phyloP scores from a whole-genome alignment of 2,113 vertebrate genomes.

The Nothobranchius kuhntae region DNA sequence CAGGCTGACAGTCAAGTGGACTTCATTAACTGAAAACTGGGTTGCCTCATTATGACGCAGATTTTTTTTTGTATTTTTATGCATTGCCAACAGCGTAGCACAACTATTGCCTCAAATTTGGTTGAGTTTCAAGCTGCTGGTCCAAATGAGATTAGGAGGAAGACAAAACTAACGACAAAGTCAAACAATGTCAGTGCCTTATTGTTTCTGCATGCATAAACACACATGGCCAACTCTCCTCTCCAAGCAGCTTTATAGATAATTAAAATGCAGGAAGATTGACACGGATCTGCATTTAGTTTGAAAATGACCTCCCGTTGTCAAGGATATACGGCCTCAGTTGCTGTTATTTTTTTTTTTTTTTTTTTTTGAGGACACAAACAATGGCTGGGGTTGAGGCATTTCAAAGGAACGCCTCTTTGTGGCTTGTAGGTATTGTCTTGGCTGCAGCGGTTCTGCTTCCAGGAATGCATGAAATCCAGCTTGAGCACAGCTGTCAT shows the following conservation, averaged over 20 bases:
- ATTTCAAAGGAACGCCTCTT: conserved; percentile 29
- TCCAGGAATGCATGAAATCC: conserved; percentile 62
- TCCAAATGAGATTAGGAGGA: conserved; percentile 29
- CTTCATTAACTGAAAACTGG: conserved; percentile 16
- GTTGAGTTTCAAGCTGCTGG: conserved; percentile 28
- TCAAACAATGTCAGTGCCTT: conserved; percentile 65
- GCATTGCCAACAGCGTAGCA: conserved; percentile 18
- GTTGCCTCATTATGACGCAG: background rate
- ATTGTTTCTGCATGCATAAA: conserved; percentile 62
- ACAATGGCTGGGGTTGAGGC: conserved; percentile 37
- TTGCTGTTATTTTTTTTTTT: conserved; percentile 1
- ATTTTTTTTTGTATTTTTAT: background rate
- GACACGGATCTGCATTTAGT: conserved; percentile 56
- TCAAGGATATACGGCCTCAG: conserved; percentile 53
- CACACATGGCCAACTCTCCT: conserved; percentile 50
- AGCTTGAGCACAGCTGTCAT: conserved; percentile 41
- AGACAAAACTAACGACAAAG: conserved; percentile 60
- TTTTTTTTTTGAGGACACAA: background rate
- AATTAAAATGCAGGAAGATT: conserved; percentile 65
- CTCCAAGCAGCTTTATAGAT: conserved; percentile 64
- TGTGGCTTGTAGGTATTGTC: conserved; percentile 58
- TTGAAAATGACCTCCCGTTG: conserved; percentile 53
- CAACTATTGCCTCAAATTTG: conserved; percentile 46
- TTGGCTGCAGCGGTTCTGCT: conserved; percentile 30
- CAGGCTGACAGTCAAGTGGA: conserved; percentile 31